These are phyloP conservation scores for Gavialis gangeticus DNA, from an alignment of 2,113 vertebrate genomes.

Conservation along the genomic window DNA sequence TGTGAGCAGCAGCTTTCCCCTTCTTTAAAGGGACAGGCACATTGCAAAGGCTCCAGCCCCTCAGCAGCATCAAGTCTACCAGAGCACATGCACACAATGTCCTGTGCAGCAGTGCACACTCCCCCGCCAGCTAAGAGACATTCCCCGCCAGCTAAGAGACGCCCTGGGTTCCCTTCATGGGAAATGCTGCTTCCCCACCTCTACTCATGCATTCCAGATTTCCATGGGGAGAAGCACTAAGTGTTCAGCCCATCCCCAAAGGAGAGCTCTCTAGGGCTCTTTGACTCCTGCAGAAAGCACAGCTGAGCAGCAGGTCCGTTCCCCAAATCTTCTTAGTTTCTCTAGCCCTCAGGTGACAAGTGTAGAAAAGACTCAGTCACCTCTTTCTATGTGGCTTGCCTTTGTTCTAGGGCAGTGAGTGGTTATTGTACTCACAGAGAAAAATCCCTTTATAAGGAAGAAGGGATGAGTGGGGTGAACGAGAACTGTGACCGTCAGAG, in stretches of 20 bases:
- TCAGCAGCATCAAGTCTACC: too few species aligned
- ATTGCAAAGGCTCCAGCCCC: too few species aligned
- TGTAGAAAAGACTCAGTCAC: background rate
- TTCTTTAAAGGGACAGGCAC: too few species aligned
- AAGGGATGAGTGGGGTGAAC: conserved; percentile 62
- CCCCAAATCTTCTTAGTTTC: background rate
- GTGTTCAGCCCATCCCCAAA: background rate
- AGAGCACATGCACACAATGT: background rate
- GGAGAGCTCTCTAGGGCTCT: background rate
- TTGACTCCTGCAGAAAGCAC: background rate
- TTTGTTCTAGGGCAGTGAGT: background rate
- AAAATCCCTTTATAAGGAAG: conserved; percentile 85
- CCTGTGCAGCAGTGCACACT: background rate
- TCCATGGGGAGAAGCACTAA: background rate
- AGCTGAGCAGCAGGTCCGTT: background rate
- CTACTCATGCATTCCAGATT: background rate
- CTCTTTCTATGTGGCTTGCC: background rate
- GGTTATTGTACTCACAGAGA: conserved; percentile 53
- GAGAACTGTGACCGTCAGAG: conserved; percentile 83
- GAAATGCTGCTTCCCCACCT: background rate
- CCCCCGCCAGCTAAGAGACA: background rate
- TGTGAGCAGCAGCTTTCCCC: too few species aligned
- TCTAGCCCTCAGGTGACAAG: background rate
- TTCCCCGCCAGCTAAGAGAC: background rate
- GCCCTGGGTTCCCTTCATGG: background rate